phyloP scores from a whole-genome alignment of 35 echinoderm and acorn worm genomes.

The Chiridota heheva region DNA sequence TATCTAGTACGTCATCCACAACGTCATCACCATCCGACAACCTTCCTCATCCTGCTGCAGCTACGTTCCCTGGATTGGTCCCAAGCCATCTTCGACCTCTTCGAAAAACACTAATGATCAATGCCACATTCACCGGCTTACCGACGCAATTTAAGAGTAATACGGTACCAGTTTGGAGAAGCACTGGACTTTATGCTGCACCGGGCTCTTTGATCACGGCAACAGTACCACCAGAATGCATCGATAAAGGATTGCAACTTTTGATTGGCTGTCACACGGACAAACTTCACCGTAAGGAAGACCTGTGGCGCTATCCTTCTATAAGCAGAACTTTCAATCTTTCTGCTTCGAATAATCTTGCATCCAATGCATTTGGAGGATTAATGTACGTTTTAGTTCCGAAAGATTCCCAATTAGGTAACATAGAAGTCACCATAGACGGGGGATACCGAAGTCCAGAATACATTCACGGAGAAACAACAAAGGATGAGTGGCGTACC shows the following conservation, averaged over 20 bases:
- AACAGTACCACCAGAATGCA: background rate
- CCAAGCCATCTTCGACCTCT: background rate
- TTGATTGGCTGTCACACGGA: background rate
- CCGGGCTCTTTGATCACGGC: background rate
- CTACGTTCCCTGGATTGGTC: background rate
- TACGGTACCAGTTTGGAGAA: background rate
- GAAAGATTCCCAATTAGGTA: background rate
- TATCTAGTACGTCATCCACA: background rate
- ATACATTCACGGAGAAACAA: background rate
- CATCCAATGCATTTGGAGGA: conserved; percentile 8
- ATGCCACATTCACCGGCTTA: background rate
- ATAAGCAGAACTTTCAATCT: background rate
- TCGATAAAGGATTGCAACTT: background rate
- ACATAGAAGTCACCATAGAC: background rate
- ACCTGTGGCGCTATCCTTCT: background rate
- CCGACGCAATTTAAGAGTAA: background rate
- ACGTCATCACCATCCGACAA: background rate
- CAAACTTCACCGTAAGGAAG: background rate
- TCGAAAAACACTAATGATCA: background rate
- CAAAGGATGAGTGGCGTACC: background rate
- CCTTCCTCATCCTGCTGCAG: background rate
- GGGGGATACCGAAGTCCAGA: background rate
- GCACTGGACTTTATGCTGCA: conserved; percentile 1
- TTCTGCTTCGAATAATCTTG: background rate
- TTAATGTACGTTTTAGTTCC: conserved; percentile 1